These are phyloP conservation scores for Temnothorax longispinosus DNA, from an alignment of 1,140 invertebrate species.

Conservation along the genomic window DNA sequence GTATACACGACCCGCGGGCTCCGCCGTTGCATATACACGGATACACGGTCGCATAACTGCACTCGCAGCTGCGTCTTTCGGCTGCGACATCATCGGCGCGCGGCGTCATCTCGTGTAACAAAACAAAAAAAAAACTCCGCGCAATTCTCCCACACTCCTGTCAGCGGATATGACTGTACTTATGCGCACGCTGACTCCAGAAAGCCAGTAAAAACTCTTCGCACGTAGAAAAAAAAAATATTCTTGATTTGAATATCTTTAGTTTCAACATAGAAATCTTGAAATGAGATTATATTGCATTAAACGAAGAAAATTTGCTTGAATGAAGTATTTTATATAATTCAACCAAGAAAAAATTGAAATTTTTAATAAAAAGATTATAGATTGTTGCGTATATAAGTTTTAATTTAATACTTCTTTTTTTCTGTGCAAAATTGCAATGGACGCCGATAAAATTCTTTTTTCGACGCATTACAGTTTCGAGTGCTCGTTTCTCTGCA, in stretches of 20 bases:
- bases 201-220: conserved; percentile 39
- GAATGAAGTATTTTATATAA: too few relatives aligned
- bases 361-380: too few relatives aligned
- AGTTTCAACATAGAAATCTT: too few relatives aligned
- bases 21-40: neutral
- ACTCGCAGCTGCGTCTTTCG: conserved; percentile 62
- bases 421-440: too few relatives aligned
- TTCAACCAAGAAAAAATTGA: too few relatives aligned
- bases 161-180: neutral
- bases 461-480: too few relatives aligned
- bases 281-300: too few relatives aligned
- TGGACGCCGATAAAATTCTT: too few relatives aligned
- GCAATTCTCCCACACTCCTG: conserved; percentile 66
- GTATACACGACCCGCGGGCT: neutral
- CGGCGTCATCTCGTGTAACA: conserved; percentile 70
- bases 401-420: too few relatives aligned
- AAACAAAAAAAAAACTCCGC: conserved; percentile 34
- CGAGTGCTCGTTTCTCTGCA: neutral
- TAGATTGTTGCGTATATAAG: too few relatives aligned
- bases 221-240: neutral
- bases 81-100: conserved; percentile 61
- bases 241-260: too few relatives aligned
- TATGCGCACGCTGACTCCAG: neutral
- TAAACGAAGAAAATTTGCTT: too few relatives aligned
- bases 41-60: conserved; percentile 42